phyloP scores from a whole-genome alignment of 2,113 vertebrate species.

The Barnardius zonarius region DNA sequence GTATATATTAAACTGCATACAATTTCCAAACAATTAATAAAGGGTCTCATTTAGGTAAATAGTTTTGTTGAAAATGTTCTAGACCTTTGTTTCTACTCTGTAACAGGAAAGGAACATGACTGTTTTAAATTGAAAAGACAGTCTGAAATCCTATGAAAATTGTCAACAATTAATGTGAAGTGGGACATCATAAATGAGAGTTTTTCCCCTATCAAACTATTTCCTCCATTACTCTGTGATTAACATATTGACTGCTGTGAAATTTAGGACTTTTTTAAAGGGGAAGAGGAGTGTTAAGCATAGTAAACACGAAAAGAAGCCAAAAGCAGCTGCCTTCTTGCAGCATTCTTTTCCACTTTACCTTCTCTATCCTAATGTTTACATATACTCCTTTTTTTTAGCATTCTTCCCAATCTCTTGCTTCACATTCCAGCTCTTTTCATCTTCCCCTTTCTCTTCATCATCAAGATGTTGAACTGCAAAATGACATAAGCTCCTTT shows the following conservation, averaged over 20 bases:
- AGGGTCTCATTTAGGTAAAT: not conserved
- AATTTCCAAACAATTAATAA: not conserved
- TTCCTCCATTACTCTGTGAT: not conserved
- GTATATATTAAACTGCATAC: not conserved
- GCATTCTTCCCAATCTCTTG: not conserved
- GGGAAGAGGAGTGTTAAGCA: not conserved
- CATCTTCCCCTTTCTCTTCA: not conserved
- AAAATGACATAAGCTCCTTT: not conserved
- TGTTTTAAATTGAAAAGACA: not conserved
- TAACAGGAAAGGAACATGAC: not conserved
- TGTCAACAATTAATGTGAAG: not conserved
- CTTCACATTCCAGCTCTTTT: not conserved
- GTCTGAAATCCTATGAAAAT: not conserved
- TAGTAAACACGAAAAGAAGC: not conserved
- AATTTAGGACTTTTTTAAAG: not conserved
- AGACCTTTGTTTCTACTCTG: not conserved
- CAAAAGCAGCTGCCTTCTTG: not conserved
- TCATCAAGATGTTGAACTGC: not conserved
- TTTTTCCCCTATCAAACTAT: not conserved
- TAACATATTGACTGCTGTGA: not conserved
- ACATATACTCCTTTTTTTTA: not conserved
- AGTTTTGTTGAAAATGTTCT: not conserved
- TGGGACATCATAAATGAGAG: not conserved
- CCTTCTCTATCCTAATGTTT: not conserved
- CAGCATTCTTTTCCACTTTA: not conserved